Conservation (phyloP, 2,888 invertebrate species). For the Scaptomyza cyrtandrae region DNA sequence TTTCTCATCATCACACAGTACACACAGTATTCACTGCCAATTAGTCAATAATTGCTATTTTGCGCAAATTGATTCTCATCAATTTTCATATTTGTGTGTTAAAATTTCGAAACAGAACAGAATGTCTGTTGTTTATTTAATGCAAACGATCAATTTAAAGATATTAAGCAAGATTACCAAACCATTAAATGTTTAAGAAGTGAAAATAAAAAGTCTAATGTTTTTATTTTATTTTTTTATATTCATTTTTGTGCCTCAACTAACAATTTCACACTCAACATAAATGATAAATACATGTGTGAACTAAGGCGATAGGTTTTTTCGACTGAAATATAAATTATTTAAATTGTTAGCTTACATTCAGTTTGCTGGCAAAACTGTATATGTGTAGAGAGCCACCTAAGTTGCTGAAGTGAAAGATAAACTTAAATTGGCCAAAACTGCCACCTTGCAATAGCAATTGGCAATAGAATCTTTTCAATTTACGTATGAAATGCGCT, state of each 20-base stretch:
- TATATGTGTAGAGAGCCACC: no score
- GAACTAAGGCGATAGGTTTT: no score
- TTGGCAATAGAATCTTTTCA: constrained; percentile 38
- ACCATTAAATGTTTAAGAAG: not conserved
- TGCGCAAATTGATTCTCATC: constrained; percentile 28
- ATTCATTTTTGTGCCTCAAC: no score
- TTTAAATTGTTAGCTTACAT: no score
- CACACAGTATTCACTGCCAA: constrained; percentile 13
- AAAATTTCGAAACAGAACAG: not conserved
- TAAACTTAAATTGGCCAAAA: no score
- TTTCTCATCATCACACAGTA: not conserved
- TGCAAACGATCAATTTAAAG: not conserved
- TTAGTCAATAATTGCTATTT: constrained; percentile 25
- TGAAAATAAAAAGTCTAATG: no score
- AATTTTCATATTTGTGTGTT: not conserved
- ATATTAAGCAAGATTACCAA: not conserved
- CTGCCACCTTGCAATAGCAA: constrained; percentile 23
- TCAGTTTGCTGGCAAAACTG: no score
- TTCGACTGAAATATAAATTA: no score
- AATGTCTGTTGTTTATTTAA: not conserved
- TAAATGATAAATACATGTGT: no score
- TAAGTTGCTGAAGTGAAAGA: no score
- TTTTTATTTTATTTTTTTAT: no score
- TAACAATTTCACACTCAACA: no score
- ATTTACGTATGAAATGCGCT: constrained; percentile 42